Evolutionary conservation across 2,113 vertebrate species (phyloP).

Genomic region (Chaetops frenatus): DNA sequence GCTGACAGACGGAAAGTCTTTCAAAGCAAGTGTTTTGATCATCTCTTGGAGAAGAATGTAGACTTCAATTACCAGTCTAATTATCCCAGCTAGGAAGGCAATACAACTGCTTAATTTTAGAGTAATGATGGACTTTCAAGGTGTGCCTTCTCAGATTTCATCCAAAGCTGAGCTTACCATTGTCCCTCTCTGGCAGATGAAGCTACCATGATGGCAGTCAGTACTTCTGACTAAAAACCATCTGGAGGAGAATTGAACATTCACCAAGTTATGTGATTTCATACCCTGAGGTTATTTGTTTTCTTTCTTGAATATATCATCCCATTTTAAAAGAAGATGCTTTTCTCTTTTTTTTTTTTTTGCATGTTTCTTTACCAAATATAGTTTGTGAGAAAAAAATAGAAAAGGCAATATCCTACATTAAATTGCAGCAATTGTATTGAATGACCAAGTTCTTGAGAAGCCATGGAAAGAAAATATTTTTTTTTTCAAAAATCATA

Average conservation of each 20-base stretch:
- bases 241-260: not conserved
- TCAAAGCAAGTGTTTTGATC: conserved; percentile 46
- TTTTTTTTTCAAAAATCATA: not conserved
- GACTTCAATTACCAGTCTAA: conserved; percentile 50
- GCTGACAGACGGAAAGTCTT: conserved; percentile 39
- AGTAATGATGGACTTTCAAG: conserved; percentile 39
- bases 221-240: not conserved
- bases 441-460: not conserved
- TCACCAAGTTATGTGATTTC: not conserved
- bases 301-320: not conserved
- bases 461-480: not conserved
- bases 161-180: not conserved
- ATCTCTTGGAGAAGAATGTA: conserved; percentile 29
- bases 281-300: not conserved
- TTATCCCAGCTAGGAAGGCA: conserved; percentile 41
- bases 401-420: not conserved
- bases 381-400: not conserved
- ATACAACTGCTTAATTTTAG: conserved; percentile 38
- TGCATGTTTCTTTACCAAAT: not conserved
- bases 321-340: not conserved
- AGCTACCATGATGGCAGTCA: not conserved
- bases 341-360: not conserved
- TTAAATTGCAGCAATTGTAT: not conserved
- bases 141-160: not conserved
- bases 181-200: not conserved